phyloP scores from a whole-genome alignment of 2,888 invertebrate genomes.

The Parthenolecanium corni region DNA sequence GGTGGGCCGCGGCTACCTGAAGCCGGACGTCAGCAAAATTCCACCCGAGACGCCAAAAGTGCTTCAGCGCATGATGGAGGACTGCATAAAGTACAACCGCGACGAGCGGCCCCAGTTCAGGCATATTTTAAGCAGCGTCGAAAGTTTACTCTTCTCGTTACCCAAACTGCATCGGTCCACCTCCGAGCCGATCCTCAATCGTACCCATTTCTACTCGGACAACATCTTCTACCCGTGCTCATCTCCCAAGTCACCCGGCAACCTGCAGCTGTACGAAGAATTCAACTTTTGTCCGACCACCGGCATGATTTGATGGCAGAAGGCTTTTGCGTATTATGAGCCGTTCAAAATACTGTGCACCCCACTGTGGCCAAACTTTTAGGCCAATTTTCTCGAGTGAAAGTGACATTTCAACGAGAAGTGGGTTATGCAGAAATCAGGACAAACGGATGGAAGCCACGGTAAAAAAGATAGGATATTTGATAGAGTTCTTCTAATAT shows the following conservation, averaged over 20 bases:
- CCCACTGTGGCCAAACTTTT: no score
- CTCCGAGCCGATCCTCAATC: slow-evolving; percentile 74
- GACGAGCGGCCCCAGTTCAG: slow-evolving; percentile 84
- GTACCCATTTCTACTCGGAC: slow-evolving; percentile 72
- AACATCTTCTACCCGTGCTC: slow-evolving; percentile 73
- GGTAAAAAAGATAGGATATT: no score
- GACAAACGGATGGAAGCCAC: no score
- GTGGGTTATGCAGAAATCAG: no score
- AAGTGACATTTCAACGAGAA: no score
- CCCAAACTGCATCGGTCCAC: slow-evolving; percentile 84
- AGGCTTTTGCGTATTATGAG: no score
- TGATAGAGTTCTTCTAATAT: no score
- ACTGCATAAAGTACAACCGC: slow-evolving; percentile 78
- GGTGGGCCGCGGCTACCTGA: slow-evolving; percentile 86
- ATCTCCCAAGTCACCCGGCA: slow-evolving; percentile 90
- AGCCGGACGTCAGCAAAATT: slow-evolving; percentile 71
- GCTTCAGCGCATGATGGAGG: slow-evolving; percentile 71
- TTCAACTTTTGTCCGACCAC: slow-evolving; percentile 38
- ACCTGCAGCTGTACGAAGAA: slow-evolving; percentile 55
- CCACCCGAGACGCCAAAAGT: slow-evolving; percentile 86
- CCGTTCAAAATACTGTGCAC: no score
- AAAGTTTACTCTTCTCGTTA: slow-evolving; percentile 72
- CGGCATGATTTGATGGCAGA: slow-evolving; percentile 14
- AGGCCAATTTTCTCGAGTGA: no score
- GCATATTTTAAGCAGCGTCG: slow-evolving; percentile 75